phyloP scores from a whole-genome alignment of 2,888 invertebrate species.

The Seira musarum region DNA sequence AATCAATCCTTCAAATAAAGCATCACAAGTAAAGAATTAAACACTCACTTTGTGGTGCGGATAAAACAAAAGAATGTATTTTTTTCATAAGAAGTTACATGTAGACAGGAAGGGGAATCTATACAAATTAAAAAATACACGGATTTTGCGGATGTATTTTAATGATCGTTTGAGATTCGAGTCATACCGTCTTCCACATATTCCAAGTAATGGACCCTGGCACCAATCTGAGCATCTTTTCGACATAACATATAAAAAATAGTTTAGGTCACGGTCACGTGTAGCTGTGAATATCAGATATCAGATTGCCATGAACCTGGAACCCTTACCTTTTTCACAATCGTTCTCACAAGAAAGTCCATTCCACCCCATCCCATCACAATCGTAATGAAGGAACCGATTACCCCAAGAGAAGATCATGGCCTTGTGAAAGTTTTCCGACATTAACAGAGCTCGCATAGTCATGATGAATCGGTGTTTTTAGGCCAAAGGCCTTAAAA shows the following conservation, averaged over 20 bases:
- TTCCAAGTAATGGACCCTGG: constrained; percentile 53
- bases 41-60: too few relatives aligned
- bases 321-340: constrained; percentile 41
- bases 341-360: constrained; percentile 37
- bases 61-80: background rate
- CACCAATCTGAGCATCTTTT: constrained; percentile 53
- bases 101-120: constrained; percentile 60
- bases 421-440: constrained; percentile 46
- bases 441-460: constrained; percentile 31
- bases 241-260: background rate
- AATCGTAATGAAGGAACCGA: constrained; percentile 36
- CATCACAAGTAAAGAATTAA: background rate
- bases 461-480: constrained; percentile 26
- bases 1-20: constrained; percentile 80
- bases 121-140: background rate
- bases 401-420: constrained; percentile 43
- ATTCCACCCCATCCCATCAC: constrained; percentile 59
- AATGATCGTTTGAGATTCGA: too few relatives aligned
- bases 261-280: too few relatives aligned
- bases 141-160: too few relatives aligned
- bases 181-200: constrained; percentile 46
- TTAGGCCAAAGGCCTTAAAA: too few relatives aligned
- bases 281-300: too few relatives aligned
- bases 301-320: too few relatives aligned
- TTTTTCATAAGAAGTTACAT: constrained; percentile 7